Percentiles rank a stretch among this genome's conserved stretches.
Conservation (phyloP, 2,113 vertebrate genomes). For the Mirza zaza region DNA sequence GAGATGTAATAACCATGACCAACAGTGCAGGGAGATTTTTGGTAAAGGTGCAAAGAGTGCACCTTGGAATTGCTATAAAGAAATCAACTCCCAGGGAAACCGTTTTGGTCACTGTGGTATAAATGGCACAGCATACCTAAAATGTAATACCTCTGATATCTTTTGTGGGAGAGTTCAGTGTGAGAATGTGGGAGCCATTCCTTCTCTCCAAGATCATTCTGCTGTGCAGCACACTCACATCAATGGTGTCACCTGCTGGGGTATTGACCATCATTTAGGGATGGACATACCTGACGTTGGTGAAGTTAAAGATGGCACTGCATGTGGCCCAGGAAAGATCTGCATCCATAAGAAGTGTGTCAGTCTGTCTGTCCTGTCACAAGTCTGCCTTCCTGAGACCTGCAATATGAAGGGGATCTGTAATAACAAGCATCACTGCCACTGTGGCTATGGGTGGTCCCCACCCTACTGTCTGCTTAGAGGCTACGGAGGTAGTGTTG, state of each 20-base stretch:
- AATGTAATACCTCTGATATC: constrained; percentile 48
- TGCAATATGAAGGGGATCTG: constrained; percentile 83
- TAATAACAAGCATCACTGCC: constrained; percentile 92
- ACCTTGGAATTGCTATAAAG: constrained; percentile 61
- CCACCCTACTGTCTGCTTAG: constrained; percentile 85
- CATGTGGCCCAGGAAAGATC: constrained; percentile 61
- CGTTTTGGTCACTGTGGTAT: constrained; percentile 70
- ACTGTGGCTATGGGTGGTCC: constrained; percentile 88
- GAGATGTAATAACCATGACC: constrained; percentile 50
- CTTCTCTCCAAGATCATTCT: neutral
- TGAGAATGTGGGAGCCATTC: constrained; percentile 45
- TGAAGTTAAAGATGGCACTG: constrained; percentile 64
- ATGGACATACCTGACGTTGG: neutral
- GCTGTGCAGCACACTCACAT: neutral
- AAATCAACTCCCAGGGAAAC: constrained; percentile 68
- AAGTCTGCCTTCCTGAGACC: constrained; percentile 45
- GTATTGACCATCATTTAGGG: neutral
- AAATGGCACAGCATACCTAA: constrained; percentile 16
- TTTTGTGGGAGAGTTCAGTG: constrained; percentile 74
- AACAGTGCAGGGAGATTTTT: constrained; percentile 69
- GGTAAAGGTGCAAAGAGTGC: constrained; percentile 66
- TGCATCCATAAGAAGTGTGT: constrained; percentile 64
- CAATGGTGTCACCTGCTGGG: constrained; percentile 28
- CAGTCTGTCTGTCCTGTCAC: constrained; percentile 37
- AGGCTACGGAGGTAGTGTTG: constrained; percentile 90